Base-by-base conservation (phyloP, 30 jellyfish, hydroid and myxozoan genomes). In the Phacellophora camtschatica region DNA sequence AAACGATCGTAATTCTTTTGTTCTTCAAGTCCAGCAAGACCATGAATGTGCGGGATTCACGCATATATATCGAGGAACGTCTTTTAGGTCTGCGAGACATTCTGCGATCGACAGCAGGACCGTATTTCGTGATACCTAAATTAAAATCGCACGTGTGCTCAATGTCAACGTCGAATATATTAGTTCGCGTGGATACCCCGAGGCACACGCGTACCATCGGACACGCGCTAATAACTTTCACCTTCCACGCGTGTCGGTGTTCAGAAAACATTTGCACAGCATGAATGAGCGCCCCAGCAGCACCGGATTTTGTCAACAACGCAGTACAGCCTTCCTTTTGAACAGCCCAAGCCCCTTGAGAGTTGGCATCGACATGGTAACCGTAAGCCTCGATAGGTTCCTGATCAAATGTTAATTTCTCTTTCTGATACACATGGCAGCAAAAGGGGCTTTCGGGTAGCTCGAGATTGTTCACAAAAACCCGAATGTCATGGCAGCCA, bases 391-490 rank as follows among this genome's bases (percentile, higher is more conserved):
- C 83, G 63, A 80, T 64, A 4, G 91, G 91, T 37, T 80, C 91
- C 43, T 80, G 83, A 37, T 80, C 91, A 51, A 80, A 80, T 25
- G 91, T 63, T 18, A 80, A 33, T 27, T 62, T 71, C 84, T 80
- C 91, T 69, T 80, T 80, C 27, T 80, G 78, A 53, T 80, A 80
- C 49, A 80, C 84, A 66, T 80, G 91, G 63, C 91, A 80, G 36
- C 91, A 80, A 46, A 80, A 80, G n/a, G 91, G 91, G 71, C 91
- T 80, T 33, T 65, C 83, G 29, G 91, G 91, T 42, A 80, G 56
- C 27, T 80, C 91, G 24, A 80, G 91, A 41, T 80, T 80, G 83
- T 80, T 80, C 28, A 80, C 78, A 33, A 46, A 80, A 8, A 80
- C 54, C 22, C 66, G 82, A 45, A 80, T 64, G 70, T 80, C 69